Evolutionary conservation across 2,888 invertebrate species (phyloP), one percentile per base, ranked within the genome.

Genomic region (Microchrysa polita): DNA sequence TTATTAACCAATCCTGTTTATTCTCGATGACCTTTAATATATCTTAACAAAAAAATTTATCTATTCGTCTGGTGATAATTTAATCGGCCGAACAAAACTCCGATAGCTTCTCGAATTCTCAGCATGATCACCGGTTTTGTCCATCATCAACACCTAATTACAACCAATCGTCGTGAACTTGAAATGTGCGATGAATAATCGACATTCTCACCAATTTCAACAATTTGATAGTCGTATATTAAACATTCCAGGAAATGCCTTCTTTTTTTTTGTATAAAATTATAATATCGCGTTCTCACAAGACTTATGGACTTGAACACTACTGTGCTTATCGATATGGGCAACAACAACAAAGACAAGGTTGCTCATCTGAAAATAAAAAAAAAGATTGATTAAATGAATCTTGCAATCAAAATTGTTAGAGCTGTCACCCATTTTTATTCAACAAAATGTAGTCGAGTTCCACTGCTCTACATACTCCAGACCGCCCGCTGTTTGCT

Each of bases 141-240:
- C 69, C 52, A 67, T 67, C 16, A 55, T 69, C 69, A 69, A 55
- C 69, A 69, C 69, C 69, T 57, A 69, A 65, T 65, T 65, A 65
- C 65, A 63, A 63, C 23, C 44, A 65, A 22, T 5, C 2, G 7
- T 65, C 65, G 65, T 44, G 48, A 65, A 16, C 44, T 44, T 12
- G 18, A 16, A 48, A 65, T 44, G 65, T 44, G 65, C 48, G 48
- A 65, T 65, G 65, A 65, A 65, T 65, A 65, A 65, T 65, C 65
- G 65, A 48, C 48, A 65, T 65, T 20, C 65, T 65, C 65, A 65
- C 48, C 65, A 55, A 65, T 65, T 65, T 65, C 65, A 65, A 48
- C 65, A 65, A 65, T 65, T 44, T 44, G 42, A n/a, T 23, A 34
- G 61, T 23, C 57, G 42, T 48, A 65, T 65, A 65, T 65, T 65